These are phyloP conservation scores for Tachystola acroxantha DNA, from an alignment of 2,888 invertebrate species.

Conservation along the genomic window DNA sequence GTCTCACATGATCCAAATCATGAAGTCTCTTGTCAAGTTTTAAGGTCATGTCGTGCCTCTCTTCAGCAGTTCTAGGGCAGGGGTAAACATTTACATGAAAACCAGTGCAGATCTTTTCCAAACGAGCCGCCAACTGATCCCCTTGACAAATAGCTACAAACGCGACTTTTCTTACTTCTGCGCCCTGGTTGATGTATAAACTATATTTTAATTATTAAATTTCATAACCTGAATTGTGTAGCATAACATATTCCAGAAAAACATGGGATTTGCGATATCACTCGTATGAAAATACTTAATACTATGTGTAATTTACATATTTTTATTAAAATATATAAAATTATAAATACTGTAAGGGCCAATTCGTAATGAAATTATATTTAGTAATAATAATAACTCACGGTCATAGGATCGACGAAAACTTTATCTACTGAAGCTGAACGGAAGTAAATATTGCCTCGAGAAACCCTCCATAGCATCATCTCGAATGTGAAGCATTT, in stretches of 20 bases:
- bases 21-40: conserved; percentile 86
- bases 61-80: conserved; percentile 87
- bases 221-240: not conserved
- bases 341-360: too few relatives aligned
- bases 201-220: not conserved
- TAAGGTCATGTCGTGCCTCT: conserved; percentile 86
- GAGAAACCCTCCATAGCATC: conserved; percentile 62
- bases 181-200: conserved; percentile 78
- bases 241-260: not conserved
- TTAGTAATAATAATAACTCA: too few relatives aligned
- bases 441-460: conserved; percentile 91
- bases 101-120: conserved; percentile 92
- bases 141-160: conserved; percentile 92
- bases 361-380: too few relatives aligned
- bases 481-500: conserved; percentile 46
- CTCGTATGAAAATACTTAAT: too few relatives aligned
- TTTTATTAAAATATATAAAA: too few relatives aligned
- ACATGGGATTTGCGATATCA: not conserved
- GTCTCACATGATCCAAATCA: conserved; percentile 58
- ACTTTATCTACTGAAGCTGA: conserved; percentile 87
- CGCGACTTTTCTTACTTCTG: conserved; percentile 89
- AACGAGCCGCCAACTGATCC: conserved; percentile 86
- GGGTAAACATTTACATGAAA: conserved; percentile 93
- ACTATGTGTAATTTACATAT: too few relatives aligned
- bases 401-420: conserved; percentile 87